Percentiles rank a stretch among this genome's conserved stretches.
phyloP scores from a whole-genome alignment of 1,140 invertebrate species.

The Rhopalosiphum padi region DNA sequence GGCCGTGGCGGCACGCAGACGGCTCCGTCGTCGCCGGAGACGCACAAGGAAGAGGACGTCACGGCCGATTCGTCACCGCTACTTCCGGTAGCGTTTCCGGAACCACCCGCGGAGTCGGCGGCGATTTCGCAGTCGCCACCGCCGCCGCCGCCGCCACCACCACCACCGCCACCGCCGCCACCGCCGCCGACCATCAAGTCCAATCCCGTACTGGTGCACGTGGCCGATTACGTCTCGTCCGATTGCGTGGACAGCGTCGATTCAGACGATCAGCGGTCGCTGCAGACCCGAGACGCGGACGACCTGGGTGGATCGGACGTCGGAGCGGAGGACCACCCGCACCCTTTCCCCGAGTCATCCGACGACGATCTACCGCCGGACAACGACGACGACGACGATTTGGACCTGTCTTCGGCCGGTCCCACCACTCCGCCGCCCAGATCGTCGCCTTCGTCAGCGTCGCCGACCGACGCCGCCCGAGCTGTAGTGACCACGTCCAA shows the following conservation, averaged over 20 bases:
- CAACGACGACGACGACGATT: not conserved
- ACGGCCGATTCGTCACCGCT: not conserved
- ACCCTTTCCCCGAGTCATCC: not conserved
- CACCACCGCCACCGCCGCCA: not conserved
- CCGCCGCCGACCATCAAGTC: not conserved
- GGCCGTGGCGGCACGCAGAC: not conserved
- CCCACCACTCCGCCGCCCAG: not conserved
- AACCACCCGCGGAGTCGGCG: too few relatives aligned
- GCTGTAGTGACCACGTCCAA: conserved; percentile 7
- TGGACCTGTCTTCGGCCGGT: not conserved
- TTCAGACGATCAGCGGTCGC: conserved; percentile 33
- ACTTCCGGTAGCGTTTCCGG: not conserved
- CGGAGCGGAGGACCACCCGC: not conserved
- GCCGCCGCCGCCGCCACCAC: not conserved
- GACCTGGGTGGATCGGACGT: not conserved
- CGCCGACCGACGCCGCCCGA: not conserved
- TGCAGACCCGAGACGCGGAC: not conserved
- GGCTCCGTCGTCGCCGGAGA: conserved; percentile 25
- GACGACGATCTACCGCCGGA: not conserved
- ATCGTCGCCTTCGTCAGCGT: not conserved
- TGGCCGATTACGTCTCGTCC: conserved; percentile 46
- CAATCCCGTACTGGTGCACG: conserved; percentile 23
- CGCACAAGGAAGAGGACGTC: not conserved
- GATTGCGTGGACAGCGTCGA: conserved; percentile 42
- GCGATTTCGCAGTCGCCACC: not conserved